A percentile compares a stretch with the other conserved stretches of the same genome.
Conservation (phyloP, 2,113 vertebrate genomes). For the Scytalopus superciliaris region DNA sequence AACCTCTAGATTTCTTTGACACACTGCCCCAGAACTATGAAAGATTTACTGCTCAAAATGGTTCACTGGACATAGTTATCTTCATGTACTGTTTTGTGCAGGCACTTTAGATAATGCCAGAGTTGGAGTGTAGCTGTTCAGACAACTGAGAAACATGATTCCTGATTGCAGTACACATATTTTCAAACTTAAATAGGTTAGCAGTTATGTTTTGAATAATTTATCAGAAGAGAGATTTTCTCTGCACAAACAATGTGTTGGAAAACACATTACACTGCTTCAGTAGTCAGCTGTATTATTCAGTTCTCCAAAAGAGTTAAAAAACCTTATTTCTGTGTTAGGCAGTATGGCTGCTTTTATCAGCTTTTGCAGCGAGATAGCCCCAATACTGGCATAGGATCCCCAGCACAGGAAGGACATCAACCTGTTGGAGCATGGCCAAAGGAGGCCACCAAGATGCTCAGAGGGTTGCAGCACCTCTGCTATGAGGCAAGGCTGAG, state of each 20-base stretch:
- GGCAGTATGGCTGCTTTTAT: neutral
- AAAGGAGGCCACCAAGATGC: neutral
- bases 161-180: neutral
- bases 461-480: neutral
- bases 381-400: neutral
- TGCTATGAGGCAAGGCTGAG: neutral
- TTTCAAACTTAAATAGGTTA: slow-evolving; percentile 32
- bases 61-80: neutral
- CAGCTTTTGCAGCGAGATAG: neutral
- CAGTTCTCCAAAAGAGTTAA: neutral
- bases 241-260: neutral
- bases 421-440: neutral
- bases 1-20: neutral
- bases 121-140: neutral
- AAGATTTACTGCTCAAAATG: neutral
- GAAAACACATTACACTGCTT: neutral
- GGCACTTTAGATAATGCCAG: neutral
- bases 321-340: neutral
- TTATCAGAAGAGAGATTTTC: slow-evolving; percentile 11
- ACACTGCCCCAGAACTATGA: neutral
- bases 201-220: slow-evolving; percentile 41
- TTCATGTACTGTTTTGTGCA: neutral
- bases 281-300: neutral
- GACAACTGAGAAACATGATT: neutral
- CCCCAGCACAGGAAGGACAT: neutral